Evolutionary conservation across 2,113 vertebrate genomes (phyloP).

Genomic region (Fukomys damarensis): DNA sequence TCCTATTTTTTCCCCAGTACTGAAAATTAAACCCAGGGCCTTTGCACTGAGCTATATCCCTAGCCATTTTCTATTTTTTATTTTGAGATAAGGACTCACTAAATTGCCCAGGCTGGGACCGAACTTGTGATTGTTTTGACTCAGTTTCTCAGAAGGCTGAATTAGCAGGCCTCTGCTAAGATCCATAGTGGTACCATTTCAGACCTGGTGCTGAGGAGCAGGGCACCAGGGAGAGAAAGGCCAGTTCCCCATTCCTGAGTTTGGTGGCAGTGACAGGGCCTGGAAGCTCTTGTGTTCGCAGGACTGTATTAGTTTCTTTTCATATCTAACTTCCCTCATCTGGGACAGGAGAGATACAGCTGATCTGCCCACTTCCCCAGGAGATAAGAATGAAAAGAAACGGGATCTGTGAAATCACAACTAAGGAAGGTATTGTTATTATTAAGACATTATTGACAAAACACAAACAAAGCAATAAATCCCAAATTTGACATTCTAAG

Average conservation of each 20-base stretch:
- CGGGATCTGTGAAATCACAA: background rate
- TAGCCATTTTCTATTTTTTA: background rate
- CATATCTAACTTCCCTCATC: background rate
- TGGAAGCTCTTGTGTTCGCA: background rate
- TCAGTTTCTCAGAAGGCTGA: background rate
- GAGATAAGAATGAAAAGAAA: slow-evolving; percentile 19
- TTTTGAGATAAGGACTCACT: background rate
- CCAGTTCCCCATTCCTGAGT: background rate
- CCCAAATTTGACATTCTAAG: background rate
- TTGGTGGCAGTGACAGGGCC: background rate
- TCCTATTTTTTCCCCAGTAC: background rate
- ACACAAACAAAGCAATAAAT: background rate
- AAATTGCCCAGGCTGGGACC: background rate
- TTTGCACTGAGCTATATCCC: background rate
- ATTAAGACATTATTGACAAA: background rate
- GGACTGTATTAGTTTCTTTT: background rate
- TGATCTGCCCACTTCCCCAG: background rate
- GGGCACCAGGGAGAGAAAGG: background rate
- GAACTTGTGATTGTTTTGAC: background rate
- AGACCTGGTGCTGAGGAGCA: background rate
- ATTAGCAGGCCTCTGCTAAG: background rate
- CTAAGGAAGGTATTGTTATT: background rate
- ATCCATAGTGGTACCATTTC: background rate
- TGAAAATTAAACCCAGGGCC: background rate
- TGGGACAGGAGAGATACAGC: background rate